Evolutionary conservation across 2,888 invertebrate species (phyloP), one percentile per base, ranked within the genome.

Genomic region (Ennomos erosarius): DNA sequence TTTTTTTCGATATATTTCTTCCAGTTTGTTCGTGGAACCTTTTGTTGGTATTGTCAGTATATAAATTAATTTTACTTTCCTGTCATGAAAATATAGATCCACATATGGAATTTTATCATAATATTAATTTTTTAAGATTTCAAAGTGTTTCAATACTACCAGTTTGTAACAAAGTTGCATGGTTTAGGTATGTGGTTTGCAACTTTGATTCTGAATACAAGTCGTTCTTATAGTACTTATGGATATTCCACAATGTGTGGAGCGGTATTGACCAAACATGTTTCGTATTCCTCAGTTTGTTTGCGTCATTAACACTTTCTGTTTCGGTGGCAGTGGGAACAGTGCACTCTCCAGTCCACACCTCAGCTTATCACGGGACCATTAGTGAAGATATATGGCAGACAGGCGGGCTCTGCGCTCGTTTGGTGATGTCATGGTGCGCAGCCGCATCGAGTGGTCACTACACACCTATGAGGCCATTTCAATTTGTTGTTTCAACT

Each of bases 311-410:
- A 12, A 12, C 40, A 57, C 46, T 49, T 45, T 48, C 43, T 44
- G 44, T 59, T 54, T 47, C 16, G 52, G 43, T 36, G 16, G 42
- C 42, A 38, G 11, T 10, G 26, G 26, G 6, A 4, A 26, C 26
- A 26, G 26, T 26, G 26, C 26, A 26, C 26, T 26, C 9, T 33
- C 10, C 37, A 5, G 39, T 48, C 26, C 36, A 12, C 43, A 37
- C 37, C 26, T 40, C 40, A 10, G 12, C 37, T 46, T 55, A 59
- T 59, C 59, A 35, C 11, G 10, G 9, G 42, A 16, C 50, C 50
- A 55, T 59, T 54, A 59, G 59, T 54, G 50, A 46, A 50, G 54
- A 59, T 50, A 33, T 54, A 50, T 44, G 53, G 11, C 39, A 37
- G 48, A 16, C 44, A 11, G 44, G 8, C 45, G 37, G 48, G 8